Evolutionary conservation across 2,113 vertebrate species (phyloP).

Genomic region (Pterocles gutturalis): DNA sequence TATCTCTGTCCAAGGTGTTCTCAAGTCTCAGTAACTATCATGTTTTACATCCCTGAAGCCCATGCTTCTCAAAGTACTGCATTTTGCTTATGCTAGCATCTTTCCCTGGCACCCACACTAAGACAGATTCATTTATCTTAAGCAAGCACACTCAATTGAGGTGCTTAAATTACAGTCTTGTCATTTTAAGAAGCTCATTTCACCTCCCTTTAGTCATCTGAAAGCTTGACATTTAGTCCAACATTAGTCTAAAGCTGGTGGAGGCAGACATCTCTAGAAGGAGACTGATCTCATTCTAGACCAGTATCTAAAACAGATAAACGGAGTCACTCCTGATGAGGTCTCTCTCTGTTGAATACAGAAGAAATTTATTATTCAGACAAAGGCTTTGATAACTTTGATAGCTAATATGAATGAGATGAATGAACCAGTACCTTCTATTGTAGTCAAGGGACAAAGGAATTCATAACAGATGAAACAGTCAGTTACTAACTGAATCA

Average conservation of each 20-base stretch:
- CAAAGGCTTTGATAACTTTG: background rate
- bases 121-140: background rate
- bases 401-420: background rate
- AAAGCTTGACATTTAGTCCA: background rate
- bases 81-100: background rate
- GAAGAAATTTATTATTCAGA: background rate
- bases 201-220: background rate
- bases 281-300: background rate
- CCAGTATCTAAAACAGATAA: background rate
- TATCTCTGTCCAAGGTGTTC: background rate
- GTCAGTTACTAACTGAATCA: background rate
- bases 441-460: background rate
- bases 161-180: background rate
- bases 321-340: background rate
- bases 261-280: background rate
- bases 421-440: background rate
- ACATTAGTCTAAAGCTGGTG: background rate
- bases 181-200: background rate
- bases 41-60: background rate
- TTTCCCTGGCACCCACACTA: background rate
- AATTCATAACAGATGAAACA: background rate
- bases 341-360: background rate
- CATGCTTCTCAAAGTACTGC: background rate
- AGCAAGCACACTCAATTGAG: background rate
- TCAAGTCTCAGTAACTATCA: background rate